Base-by-base conservation (phyloP, 2,888 invertebrate species). In the Drosophila mercatorum region DNA sequence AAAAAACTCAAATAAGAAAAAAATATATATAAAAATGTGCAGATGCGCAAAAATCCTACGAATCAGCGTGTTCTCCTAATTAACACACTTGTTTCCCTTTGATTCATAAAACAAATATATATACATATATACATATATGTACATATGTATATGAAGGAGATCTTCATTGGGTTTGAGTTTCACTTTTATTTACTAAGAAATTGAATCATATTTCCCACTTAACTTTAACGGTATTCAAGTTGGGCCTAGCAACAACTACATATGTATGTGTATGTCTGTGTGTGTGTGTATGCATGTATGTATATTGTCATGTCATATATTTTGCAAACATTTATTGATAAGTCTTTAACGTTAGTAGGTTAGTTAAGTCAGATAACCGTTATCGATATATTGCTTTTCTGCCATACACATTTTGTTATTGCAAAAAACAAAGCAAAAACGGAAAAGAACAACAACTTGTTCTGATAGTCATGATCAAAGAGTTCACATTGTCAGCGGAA, bases 101-200 rank as follows among this genome's bases (percentile, higher is more conserved):
- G 77, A 80, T 80, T 86, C 81, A 83, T 80, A 78, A 68, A 61
- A 58, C 65, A 80, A 85, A 88, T 68, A 72, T 28, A 38, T 49
- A 44, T 49, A 11, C 12, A 22, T 22, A 22, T 2, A 22, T 22
- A 17, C 17, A 88, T 68, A 17, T 17, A 26, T 46, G 3, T 3
- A 38, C 5, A 14, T 28, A 41, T 36, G 22, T 49, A n/a, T 6
- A n/a, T 31, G 28, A 0, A 17, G 43, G 1, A 17, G 43, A 31
- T 58, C 28, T n/a, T 12, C 36, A 44, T 57, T 58, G 26, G 31
- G 8, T 40, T 40, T 43, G 36, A 38, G 69, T 83, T 89, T 83
- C 88, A 83, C 89, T 88, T 83, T 86, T 83, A 56, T 74, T 83
- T 70, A 40, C 65, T 46, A 53, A 31, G 63, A 71, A 80, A 75